Evolutionary conservation across 2,888 invertebrate genomes (phyloP).

Genomic region (Nomada lathburiana): DNA sequence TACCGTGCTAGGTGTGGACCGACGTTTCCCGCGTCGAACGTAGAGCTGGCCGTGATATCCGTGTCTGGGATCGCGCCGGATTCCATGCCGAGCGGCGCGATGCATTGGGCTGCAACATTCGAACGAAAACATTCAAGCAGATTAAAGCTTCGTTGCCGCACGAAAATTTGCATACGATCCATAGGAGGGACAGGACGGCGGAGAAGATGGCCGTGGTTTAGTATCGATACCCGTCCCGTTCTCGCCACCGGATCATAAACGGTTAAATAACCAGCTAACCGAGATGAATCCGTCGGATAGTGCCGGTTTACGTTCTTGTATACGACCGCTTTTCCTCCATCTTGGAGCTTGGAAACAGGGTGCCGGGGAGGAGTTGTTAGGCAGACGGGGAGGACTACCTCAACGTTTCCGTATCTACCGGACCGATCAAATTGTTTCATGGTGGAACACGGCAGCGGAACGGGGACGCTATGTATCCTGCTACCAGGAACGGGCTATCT

Average conservation of each 20-base stretch:
- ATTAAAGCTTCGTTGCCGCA: slow-evolving; percentile 21
- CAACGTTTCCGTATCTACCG: slow-evolving; percentile 71
- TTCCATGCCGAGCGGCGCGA: slow-evolving; percentile 88
- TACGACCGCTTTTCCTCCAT: slow-evolving; percentile 61
- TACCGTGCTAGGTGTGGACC: slow-evolving; percentile 89
- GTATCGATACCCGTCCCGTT: slow-evolving; percentile 27
- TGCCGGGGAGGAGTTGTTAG: slow-evolving; percentile 39
- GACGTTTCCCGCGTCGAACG: slow-evolving; percentile 88
- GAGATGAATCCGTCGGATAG: slow-evolving; percentile 78
- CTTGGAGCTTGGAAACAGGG: slow-evolving; percentile 28
- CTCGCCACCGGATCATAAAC: slow-evolving; percentile 75
- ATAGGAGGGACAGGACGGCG: neutral
- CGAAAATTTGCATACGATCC: slow-evolving; percentile 49
- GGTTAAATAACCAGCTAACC: slow-evolving; percentile 79
- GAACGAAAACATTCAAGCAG: slow-evolving; percentile 53
- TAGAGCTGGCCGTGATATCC: slow-evolving; percentile 88
- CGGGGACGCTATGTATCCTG: slow-evolving; percentile 54
- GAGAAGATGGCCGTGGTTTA: neutral
- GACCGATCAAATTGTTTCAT: slow-evolving; percentile 78
- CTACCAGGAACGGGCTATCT: slow-evolving; percentile 61
- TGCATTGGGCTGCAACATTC: slow-evolving; percentile 86
- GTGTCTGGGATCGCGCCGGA: slow-evolving; percentile 87
- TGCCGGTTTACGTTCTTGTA: slow-evolving; percentile 68
- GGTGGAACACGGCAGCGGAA: slow-evolving; percentile 63
- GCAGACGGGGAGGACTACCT: slow-evolving; percentile 56